Conservation (phyloP, 2,113 vertebrate species). For the Etia nguti region DNA sequence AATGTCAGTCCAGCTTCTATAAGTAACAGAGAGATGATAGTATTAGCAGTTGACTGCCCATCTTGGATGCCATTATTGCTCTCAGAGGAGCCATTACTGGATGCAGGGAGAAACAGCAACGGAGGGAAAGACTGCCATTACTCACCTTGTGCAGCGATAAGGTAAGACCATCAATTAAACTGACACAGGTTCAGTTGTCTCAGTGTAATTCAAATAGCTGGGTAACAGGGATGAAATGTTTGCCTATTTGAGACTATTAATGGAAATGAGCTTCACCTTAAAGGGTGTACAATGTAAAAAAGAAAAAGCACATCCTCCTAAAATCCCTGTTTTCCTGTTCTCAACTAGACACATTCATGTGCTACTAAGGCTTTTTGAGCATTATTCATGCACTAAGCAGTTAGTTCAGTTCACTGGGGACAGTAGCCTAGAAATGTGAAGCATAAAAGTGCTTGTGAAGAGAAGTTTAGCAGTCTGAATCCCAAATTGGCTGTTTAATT, state of each 20-base stretch:
- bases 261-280: slow-evolving; percentile 20
- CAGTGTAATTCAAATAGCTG: slow-evolving; percentile 13
- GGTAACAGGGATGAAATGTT: slow-evolving; percentile 3
- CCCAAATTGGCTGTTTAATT: not conserved
- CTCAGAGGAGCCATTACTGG: slow-evolving; percentile 56
- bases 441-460: not conserved
- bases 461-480: slow-evolving; percentile 4
- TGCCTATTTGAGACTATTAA: slow-evolving; percentile 17
- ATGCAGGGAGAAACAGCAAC: slow-evolving; percentile 10
- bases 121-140: slow-evolving; percentile 32
- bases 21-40: slow-evolving; percentile 46
- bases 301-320: not conserved
- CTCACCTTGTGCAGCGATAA: slow-evolving; percentile 55
- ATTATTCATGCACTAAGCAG: not conserved
- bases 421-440: not conserved
- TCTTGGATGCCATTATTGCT: slow-evolving; percentile 46
- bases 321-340: not conserved
- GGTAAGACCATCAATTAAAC: slow-evolving; percentile 46
- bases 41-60: slow-evolving; percentile 20
- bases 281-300: not conserved
- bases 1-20: slow-evolving; percentile 34
- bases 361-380: not conserved
- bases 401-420: not conserved
- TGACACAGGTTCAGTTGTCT: slow-evolving; percentile 8
- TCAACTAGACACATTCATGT: not conserved